Evolutionary conservation across 2,888 invertebrate species (phyloP).

Genomic region (Atrina japonica): DNA sequence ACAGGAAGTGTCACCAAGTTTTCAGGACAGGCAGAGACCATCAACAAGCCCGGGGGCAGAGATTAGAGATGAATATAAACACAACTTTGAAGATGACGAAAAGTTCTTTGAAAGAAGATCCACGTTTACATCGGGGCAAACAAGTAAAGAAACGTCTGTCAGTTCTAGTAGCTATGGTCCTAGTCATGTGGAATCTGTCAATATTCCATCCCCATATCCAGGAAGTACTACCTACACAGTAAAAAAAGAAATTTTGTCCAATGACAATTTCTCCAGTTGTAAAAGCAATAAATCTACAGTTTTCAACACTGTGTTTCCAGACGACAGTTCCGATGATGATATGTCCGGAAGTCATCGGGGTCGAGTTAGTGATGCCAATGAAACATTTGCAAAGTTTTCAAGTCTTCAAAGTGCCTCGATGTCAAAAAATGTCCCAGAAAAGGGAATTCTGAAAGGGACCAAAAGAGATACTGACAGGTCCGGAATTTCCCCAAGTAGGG

Average conservation of each 20-base stretch:
- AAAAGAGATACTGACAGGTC: no score
- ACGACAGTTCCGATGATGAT: conserved; percentile 22
- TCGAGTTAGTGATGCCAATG: conserved; percentile 25
- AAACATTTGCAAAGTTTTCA: conserved; percentile 31
- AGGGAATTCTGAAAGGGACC: no score
- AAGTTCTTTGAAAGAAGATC: no score
- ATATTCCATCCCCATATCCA: not conserved
- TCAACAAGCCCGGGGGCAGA: conserved; percentile 22
- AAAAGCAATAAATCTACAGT: no score
- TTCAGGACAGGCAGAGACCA: conserved; percentile 4
- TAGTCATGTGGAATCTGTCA: not conserved
- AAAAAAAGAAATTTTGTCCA: not conserved
- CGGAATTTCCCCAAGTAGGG: not conserved
- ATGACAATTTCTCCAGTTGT: not conserved
- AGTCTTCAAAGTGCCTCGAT: conserved; percentile 6
- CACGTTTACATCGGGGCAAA: no score
- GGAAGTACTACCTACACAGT: not conserved
- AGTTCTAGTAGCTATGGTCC: not conserved
- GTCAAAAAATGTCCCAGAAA: no score
- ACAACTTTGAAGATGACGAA: not conserved
- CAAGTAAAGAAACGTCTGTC: not conserved
- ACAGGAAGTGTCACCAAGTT: not conserved
- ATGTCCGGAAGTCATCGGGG: not conserved
- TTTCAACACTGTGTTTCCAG: not conserved
- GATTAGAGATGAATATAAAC: not conserved